A percentile compares a stretch with the other conserved stretches of the same genome.
phyloP scores from a whole-genome alignment of 2,113 vertebrate species.

The Mormyrus iriodes region DNA sequence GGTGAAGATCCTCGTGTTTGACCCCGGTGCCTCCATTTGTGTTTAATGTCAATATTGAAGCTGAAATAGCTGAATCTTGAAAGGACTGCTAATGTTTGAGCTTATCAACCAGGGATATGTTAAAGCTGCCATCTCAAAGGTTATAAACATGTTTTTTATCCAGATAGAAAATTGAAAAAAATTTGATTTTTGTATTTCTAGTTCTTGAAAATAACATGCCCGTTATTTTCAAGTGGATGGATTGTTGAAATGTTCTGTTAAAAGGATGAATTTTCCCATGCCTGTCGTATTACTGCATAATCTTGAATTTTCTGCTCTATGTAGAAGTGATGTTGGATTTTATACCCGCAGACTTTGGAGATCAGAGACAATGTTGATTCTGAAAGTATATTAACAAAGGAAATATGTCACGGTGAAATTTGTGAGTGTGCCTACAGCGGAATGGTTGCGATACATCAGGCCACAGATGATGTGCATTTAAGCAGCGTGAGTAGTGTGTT shows the following conservation, averaged over 20 bases:
- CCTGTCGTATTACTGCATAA: background rate
- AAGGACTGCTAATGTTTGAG: background rate
- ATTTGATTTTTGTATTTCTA: background rate
- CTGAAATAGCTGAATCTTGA: background rate
- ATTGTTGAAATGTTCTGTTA: background rate
- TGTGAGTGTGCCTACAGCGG: background rate
- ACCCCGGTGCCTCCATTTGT: background rate
- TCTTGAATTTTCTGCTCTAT: background rate
- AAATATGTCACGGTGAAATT: background rate
- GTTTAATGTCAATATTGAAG: background rate
- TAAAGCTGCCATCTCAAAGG: background rate
- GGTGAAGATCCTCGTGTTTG: background rate
- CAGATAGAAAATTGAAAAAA: background rate
- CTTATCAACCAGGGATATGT: background rate
- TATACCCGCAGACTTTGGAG: background rate
- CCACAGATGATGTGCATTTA: background rate
- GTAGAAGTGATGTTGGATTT: background rate
- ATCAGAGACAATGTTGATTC: background rate
- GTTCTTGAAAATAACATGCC: background rate
- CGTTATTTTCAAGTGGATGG: background rate
- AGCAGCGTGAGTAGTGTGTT: background rate
- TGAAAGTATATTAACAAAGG: background rate
- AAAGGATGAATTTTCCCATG: background rate
- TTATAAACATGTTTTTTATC: background rate
- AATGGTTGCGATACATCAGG: background rate